phyloP scores from a whole-genome alignment of 2,888 invertebrate genomes.

The Cyaniris semiargus region DNA sequence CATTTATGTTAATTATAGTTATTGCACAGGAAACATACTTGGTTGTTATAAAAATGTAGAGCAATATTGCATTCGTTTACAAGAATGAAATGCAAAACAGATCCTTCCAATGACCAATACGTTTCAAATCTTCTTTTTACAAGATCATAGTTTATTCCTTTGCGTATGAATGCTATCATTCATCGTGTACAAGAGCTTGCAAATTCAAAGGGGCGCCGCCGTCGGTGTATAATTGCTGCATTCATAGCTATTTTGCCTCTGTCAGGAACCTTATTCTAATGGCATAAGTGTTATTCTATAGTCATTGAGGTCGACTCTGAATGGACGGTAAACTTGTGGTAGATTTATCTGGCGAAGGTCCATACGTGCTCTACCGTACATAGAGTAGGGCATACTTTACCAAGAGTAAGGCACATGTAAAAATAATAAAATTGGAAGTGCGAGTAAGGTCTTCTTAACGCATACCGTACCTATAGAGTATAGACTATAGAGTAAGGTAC shows the following conservation, averaged over 20 bases:
- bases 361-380: constrained; percentile 43
- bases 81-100: background rate
- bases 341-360: constrained; percentile 49
- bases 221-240: constrained; percentile 43
- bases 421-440: too few species aligned
- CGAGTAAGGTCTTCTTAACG: too few species aligned
- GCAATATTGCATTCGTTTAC: background rate
- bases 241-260: background rate
- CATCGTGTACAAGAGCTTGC: constrained; percentile 32
- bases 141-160: background rate
- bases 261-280: background rate
- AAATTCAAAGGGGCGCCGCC: constrained; percentile 38
- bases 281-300: background rate
- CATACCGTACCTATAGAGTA: too few species aligned
- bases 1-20: background rate
- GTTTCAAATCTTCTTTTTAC: background rate
- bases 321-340: constrained; percentile 48
- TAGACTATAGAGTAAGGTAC: too few species aligned
- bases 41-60: background rate
- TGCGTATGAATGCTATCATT: constrained; percentile 23
- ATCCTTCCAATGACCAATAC: background rate
- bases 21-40: background rate
- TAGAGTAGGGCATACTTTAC: constrained; percentile 26
- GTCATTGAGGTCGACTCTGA: background rate
- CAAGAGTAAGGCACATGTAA: too few species aligned